Percentiles rank a stretch among this genome's conserved stretches.
Conservation (phyloP, 2,888 invertebrate species). For the Luperina nickerlii region DNA sequence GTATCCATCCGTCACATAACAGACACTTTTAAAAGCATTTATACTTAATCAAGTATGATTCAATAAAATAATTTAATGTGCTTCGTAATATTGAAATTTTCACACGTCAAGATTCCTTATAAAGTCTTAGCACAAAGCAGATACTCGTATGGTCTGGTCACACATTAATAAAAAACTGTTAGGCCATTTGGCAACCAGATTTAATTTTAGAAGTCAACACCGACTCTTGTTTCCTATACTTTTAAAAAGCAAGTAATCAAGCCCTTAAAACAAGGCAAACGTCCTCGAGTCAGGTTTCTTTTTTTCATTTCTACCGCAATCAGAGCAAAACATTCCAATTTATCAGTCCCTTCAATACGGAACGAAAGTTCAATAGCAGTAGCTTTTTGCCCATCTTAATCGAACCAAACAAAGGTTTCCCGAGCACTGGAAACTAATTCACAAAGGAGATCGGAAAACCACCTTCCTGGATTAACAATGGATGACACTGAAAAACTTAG, state of each 20-base stretch:
- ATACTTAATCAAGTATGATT: not conserved
- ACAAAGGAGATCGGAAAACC: slow-evolving; percentile 64
- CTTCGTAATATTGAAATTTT: slow-evolving; percentile 7
- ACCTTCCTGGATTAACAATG: slow-evolving; percentile 61
- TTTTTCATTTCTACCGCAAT: slow-evolving; percentile 19
- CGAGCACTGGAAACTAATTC: slow-evolving; percentile 55
- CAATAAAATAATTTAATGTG: not conserved
- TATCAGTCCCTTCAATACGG: slow-evolving; percentile 37
- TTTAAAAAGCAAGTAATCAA: slow-evolving; percentile 7
- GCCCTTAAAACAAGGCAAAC: not conserved
- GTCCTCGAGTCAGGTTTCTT: not conserved
- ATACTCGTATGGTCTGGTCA: too few species aligned
- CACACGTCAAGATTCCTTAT: slow-evolving; percentile 3
- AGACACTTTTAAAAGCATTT: not conserved
- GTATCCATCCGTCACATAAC: not conserved
- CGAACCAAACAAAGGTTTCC: slow-evolving; percentile 49
- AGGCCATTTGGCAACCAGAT: not conserved
- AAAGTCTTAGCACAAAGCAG: not conserved
- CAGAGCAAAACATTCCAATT: slow-evolving; percentile 52
- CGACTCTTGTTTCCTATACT: not conserved
- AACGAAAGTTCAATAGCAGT: slow-evolving; percentile 54
- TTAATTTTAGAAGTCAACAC: not conserved
- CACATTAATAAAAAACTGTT: not conserved
- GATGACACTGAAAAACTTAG: slow-evolving; percentile 44
- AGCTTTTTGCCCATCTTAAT: slow-evolving; percentile 55